Evolutionary conservation across 2,113 vertebrate genomes (phyloP).

Genomic region (Himantopus leucocephalus): DNA sequence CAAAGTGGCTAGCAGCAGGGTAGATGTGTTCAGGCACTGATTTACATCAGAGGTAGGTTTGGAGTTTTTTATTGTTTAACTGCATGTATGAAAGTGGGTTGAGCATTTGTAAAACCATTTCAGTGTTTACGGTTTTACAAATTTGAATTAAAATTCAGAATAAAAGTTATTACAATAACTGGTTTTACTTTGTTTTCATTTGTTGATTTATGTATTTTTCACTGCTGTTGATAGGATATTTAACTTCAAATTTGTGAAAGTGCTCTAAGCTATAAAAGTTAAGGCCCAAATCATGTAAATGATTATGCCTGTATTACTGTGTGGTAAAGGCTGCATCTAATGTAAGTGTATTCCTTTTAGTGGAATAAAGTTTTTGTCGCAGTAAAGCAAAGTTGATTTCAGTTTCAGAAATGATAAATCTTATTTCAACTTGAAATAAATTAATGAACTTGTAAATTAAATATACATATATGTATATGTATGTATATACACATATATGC

Average conservation of each 20-base stretch:
- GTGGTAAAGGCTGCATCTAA: background rate
- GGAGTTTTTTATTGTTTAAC: background rate
- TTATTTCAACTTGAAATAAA: background rate
- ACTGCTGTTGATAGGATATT: background rate
- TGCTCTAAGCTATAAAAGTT: background rate
- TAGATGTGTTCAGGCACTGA: background rate
- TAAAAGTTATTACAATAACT: background rate
- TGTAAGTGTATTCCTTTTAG: background rate
- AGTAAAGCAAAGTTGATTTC: background rate
- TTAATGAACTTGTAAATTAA: background rate
- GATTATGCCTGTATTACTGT: background rate
- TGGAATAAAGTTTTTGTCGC: background rate
- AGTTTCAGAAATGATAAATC: background rate
- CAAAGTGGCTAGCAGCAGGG: background rate
- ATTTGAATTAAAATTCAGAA: background rate
- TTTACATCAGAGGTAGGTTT: background rate
- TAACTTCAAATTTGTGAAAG: background rate
- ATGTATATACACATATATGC: too few species aligned
- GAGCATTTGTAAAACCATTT: background rate
- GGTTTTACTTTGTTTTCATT: background rate
- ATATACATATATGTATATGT: background rate
- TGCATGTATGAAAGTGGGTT: background rate
- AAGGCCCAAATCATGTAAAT: background rate
- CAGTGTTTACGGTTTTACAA: background rate
- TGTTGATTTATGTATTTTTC: background rate